Evolutionary conservation across 2,888 invertebrate genomes (phyloP).

Genomic region (Cerceris rybyensis): DNA sequence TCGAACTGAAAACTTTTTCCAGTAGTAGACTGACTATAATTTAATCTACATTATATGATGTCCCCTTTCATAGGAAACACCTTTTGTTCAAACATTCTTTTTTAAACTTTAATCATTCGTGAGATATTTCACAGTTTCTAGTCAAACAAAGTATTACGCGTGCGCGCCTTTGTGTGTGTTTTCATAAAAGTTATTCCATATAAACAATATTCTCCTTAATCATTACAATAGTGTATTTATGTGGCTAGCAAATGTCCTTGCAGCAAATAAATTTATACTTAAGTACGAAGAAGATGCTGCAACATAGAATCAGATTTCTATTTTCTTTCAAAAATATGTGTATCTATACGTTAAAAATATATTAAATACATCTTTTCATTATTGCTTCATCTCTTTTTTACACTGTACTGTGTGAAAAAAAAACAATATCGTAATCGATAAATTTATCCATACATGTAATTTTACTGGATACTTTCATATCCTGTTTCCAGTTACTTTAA

Average conservation of each 20-base stretch:
- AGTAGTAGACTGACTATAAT: too few relatives aligned
- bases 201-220: slow-evolving; percentile 50
- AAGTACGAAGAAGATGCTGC: background rate
- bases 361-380: slow-evolving; percentile 31
- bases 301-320: background rate
- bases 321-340: slow-evolving; percentile 9
- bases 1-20: background rate
- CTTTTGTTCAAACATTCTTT: too few relatives aligned
- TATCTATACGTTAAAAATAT: slow-evolving; percentile 18
- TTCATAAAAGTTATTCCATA: background rate
- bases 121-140: too few relatives aligned
- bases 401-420: slow-evolving; percentile 4
- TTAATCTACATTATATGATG: too few relatives aligned
- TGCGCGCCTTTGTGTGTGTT: too few relatives aligned
- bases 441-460: background rate
- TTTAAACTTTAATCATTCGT: too few relatives aligned
- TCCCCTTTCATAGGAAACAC: too few relatives aligned
- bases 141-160: too few relatives aligned
- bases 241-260: slow-evolving; percentile 45
- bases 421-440: background rate
- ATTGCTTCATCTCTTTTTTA: slow-evolving; percentile 3
- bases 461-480: background rate
- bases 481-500: background rate
- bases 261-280: slow-evolving; percentile 30
- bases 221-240: slow-evolving; percentile 43